These are phyloP conservation scores for Solen grandis DNA, from an alignment of 1,140 invertebrate genomes.

Conservation along the genomic window DNA sequence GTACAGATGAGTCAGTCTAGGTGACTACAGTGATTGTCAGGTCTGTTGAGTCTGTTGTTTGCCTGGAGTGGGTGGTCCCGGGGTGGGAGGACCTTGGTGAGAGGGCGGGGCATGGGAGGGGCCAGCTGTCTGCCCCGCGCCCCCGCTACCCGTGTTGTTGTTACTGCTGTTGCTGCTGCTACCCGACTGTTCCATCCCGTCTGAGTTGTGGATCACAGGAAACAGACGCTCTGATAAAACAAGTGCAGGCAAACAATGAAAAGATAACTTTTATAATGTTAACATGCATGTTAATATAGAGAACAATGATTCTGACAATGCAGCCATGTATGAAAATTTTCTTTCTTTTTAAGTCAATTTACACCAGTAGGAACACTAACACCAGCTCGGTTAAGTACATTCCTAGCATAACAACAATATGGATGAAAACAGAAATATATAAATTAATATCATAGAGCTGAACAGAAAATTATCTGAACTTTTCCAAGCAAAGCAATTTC, in stretches of 20 bases:
- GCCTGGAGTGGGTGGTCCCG: constrained; percentile 43
- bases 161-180: constrained; percentile 35
- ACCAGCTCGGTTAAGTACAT: neutral
- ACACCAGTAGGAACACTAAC: neutral
- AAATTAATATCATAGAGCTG: too few relatives aligned
- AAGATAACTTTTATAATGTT: neutral
- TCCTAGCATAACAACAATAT: neutral
- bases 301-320: neutral
- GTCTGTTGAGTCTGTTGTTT: constrained; percentile 36
- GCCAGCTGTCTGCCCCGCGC: constrained; percentile 47
- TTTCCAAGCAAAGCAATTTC: too few relatives aligned
- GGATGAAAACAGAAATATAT: too few relatives aligned
- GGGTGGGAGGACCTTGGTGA: constrained; percentile 59
- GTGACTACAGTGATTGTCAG: constrained; percentile 48
- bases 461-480: too few relatives aligned
- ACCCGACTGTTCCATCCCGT: constrained; percentile 68
- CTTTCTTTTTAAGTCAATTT: neutral
- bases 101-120: constrained; percentile 50
- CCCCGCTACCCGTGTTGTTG: constrained; percentile 19
- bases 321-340: neutral
- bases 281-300: neutral
- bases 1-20: neutral
- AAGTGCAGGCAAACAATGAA: constrained; percentile 8
- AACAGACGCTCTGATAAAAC: constrained; percentile 74
- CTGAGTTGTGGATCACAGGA: constrained; percentile 70